Conservation (phyloP, 2,888 invertebrate species). For the Cistogaster globosa region DNA sequence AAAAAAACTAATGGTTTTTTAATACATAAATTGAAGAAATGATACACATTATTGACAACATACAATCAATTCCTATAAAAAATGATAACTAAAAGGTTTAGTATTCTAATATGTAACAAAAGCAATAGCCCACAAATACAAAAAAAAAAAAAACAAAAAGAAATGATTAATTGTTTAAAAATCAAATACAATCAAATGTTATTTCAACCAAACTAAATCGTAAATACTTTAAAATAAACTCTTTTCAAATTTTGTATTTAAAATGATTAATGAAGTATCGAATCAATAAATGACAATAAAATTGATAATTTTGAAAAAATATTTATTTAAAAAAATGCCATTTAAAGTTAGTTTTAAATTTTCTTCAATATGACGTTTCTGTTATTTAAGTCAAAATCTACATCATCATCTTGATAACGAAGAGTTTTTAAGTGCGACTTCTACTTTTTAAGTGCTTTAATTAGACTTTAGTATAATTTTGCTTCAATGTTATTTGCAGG, state of each 20-base stretch:
- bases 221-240: slow-evolving; percentile 56
- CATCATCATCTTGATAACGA: neutral
- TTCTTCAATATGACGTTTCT: too few relatives aligned
- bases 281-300: slow-evolving; percentile 36
- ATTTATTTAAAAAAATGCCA: too few relatives aligned
- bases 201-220: slow-evolving; percentile 12
- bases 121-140: neutral
- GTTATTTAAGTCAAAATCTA: too few relatives aligned
- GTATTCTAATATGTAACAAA: slow-evolving; percentile 13
- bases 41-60: slow-evolving; percentile 50
- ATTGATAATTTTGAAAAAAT: too few relatives aligned
- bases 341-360: too few relatives aligned
- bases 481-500: neutral
- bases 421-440: slow-evolving; percentile 41
- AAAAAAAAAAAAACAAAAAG: slow-evolving; percentile 10
- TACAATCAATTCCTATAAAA: slow-evolving; percentile 33
- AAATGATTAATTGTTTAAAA: slow-evolving; percentile 68
- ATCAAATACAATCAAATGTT: slow-evolving; percentile 20
- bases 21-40: slow-evolving; percentile 40
- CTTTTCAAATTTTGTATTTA: slow-evolving; percentile 32
- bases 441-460: slow-evolving; percentile 61
- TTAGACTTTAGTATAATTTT: slow-evolving; percentile 60
- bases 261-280: slow-evolving; percentile 58
- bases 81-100: slow-evolving; percentile 38
- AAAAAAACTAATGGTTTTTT: slow-evolving; percentile 56